phyloP scores from a whole-genome alignment of 2,888 invertebrate genomes.

The Pyrochroa serraticornis region DNA sequence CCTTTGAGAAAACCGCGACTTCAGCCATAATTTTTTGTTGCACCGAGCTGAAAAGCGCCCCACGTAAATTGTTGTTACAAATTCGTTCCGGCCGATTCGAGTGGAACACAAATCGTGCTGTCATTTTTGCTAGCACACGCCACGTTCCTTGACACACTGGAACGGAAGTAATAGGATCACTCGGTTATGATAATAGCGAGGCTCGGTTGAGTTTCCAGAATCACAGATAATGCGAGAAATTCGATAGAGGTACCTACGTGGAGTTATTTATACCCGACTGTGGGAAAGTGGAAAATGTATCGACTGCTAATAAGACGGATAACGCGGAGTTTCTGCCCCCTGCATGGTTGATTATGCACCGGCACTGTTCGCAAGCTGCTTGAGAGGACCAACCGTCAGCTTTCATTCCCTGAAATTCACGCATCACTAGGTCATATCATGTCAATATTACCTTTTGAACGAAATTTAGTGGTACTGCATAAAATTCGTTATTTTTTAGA shows the following conservation, averaged over 20 bases:
- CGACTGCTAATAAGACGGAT: constrained; percentile 25
- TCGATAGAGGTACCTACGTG: constrained; percentile 23
- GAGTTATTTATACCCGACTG: constrained; percentile 24
- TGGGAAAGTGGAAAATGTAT: constrained; percentile 20
- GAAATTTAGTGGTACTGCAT: too few relatives aligned
- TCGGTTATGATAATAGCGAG: constrained; percentile 27
- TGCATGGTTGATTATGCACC: constrained; percentile 9
- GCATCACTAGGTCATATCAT: too few relatives aligned
- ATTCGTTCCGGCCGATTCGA: constrained; percentile 19
- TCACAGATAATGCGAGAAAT: constrained; percentile 28
- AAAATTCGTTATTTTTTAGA: too few relatives aligned
- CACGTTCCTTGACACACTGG: constrained; percentile 22
- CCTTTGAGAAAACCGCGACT: constrained; percentile 11
- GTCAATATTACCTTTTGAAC: too few relatives aligned
- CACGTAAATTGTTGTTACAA: constrained; percentile 23
- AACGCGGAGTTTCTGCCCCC: constrained; percentile 11
- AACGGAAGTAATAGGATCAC: constrained; percentile 30
- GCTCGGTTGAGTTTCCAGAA: constrained; percentile 27
- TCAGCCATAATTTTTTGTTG: constrained; percentile 20
- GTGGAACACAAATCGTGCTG: constrained; percentile 27
- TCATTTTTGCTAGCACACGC: constrained; percentile 25
- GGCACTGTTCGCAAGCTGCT: constrained; percentile 1
- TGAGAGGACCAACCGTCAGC: too few relatives aligned
- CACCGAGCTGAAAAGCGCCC: constrained; percentile 11
- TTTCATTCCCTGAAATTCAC: too few relatives aligned